Percentiles rank a stretch among this genome's conserved stretches.
These are phyloP conservation scores for Holothuria leucospilota DNA, from an alignment of 53 echinoderm and acorn worm species.

Conservation along the genomic window DNA sequence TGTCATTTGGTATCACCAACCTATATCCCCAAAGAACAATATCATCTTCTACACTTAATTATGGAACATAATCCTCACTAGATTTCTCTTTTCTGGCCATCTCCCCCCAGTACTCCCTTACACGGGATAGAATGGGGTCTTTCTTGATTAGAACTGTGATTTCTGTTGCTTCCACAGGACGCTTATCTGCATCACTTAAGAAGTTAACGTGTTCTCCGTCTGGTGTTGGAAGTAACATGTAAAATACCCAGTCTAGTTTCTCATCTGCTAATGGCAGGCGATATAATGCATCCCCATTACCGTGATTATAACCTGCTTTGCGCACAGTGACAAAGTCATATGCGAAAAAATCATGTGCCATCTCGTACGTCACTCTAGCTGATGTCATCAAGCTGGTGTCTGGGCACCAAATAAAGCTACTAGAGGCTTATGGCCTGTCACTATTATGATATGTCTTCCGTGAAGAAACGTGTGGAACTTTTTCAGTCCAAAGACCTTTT, in stretches of 20 bases:
- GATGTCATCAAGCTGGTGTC: slow-evolving; percentile 58
- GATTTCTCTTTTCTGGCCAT: slow-evolving; percentile 35
- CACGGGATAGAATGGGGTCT: slow-evolving; percentile 49
- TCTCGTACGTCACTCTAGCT: slow-evolving; percentile 43
- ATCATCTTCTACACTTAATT: slow-evolving; percentile 63
- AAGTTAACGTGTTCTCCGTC: not conserved
- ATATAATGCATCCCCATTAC: slow-evolving; percentile 17
- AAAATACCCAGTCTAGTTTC: not conserved
- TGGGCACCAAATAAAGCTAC: slow-evolving; percentile 38
- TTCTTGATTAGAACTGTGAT: slow-evolving; percentile 14
- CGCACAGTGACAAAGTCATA: slow-evolving; percentile 52
- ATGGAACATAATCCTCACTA: slow-evolving; percentile 48
- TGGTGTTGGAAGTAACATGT: not conserved
- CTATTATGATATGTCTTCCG: slow-evolving; percentile 44
- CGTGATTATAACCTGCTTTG: slow-evolving; percentile 35
- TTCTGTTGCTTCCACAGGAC: slow-evolving; percentile 63
- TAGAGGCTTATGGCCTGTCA: slow-evolving; percentile 54
- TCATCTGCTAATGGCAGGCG: slow-evolving; percentile 28
- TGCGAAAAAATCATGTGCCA: slow-evolving; percentile 61
- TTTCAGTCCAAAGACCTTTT: slow-evolving; percentile 69
- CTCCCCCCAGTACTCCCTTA: slow-evolving; percentile 41
- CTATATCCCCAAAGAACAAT: slow-evolving; percentile 58
- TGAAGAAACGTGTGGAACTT: slow-evolving; percentile 67
- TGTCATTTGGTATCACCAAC: slow-evolving; percentile 45
- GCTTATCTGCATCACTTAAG: slow-evolving; percentile 30